Evolutionary conservation across 2,888 invertebrate genomes (phyloP), one percentile per base, ranked within the genome.

Genomic region (Auanema sp.): DNA sequence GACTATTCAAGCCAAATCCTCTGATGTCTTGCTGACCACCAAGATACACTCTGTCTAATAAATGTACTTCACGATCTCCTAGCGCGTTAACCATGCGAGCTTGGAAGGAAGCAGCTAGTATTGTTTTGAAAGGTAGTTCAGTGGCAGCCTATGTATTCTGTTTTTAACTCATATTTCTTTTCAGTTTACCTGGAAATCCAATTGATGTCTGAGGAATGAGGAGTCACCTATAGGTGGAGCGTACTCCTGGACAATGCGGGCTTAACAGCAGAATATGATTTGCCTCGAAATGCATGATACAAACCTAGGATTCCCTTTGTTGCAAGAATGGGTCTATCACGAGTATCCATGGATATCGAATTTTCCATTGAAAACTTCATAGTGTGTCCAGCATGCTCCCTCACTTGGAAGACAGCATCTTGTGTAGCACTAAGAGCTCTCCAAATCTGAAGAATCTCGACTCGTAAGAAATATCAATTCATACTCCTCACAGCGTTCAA

Each of bases 201-300:
- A 83, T 75, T 92, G 92, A 73, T 91, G 91, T 86, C 92, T 92
- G 33, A 92, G 83, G 84, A 92, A 93, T 16, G 91, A 90, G n/a
- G 93, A 89, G 83, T 93, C 91, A 1, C 97, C 97, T 11, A 95
- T 94, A 6, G 94, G 84, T 0, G 93, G 90, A 25, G 94, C 92
- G 78, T 91, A 87, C 85, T 97, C 96, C 77, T 91, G 89, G 5
- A 89, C 89, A 66, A 91, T 87, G 14, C 69, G 64, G 4, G 65
- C 72, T 72, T 43, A 12, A 43, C 12, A 43, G 43, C 14, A 14
- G 43, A 14, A 43, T 43, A 43, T 43, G 12, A 14, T 14, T 43
- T 14, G 11, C 43, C 43, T 43, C 43, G 11, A 18, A 16, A 3
- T 33, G 47, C 16, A 47, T 49, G 23, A 51, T 11, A 42, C 60